These are phyloP conservation scores for Epirrhoe alternata DNA, from an alignment of 2,888 invertebrate genomes.

Conservation along the genomic window DNA sequence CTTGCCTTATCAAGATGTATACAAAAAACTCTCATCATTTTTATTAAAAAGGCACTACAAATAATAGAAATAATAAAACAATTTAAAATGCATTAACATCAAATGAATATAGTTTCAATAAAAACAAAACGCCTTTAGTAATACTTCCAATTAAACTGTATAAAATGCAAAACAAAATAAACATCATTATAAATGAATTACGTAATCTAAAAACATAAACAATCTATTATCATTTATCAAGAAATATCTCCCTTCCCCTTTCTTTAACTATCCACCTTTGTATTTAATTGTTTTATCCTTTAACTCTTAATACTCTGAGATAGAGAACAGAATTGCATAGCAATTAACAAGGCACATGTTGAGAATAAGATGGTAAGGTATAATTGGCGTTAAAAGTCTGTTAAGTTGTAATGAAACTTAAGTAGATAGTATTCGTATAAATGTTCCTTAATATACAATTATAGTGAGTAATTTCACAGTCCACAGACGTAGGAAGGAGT, in stretches of 20 bases:
- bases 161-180: constrained; percentile 80
- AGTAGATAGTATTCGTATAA: constrained; percentile 75
- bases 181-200: constrained; percentile 81
- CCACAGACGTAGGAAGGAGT: constrained; percentile 45
- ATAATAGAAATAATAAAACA: neutral
- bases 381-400: constrained; percentile 81
- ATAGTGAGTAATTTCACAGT: constrained; percentile 67
- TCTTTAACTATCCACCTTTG: constrained; percentile 47
- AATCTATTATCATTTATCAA: constrained; percentile 79
- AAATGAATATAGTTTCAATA: neutral
- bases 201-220: constrained; percentile 70
- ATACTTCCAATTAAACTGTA: constrained; percentile 73
- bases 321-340: constrained; percentile 47
- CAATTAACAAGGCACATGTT: constrained; percentile 29
- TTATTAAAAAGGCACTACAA: neutral
- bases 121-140: constrained; percentile 46
- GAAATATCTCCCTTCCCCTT: constrained; percentile 71
- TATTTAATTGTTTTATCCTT: neutral
- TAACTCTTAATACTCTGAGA: constrained; percentile 35
- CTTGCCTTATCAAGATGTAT: neutral
- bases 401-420: constrained; percentile 79
- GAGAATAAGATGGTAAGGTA: constrained; percentile 48
- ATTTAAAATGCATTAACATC: neutral
- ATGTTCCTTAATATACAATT: constrained; percentile 67
- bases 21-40: neutral